Evolutionary conservation across 2,113 vertebrate species (phyloP), one percentile per base, ranked within the genome.

Genomic region (Phylloscopus trochilus): DNA sequence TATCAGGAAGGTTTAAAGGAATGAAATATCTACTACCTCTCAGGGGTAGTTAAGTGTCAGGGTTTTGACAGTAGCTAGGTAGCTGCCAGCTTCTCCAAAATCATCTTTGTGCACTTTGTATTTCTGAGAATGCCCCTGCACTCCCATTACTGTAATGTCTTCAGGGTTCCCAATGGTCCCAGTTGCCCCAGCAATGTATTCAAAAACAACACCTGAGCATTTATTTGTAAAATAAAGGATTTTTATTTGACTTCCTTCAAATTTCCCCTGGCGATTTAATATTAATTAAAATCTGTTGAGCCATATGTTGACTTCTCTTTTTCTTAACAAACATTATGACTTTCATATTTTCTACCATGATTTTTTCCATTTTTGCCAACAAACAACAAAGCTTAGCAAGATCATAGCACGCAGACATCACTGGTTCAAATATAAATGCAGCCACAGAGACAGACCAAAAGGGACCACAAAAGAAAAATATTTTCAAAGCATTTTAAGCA

Each of bases 251-350:
- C 75, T 95, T 91, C 78, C 31, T 83, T 60, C 66, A 66, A 69
- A 83, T 58, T 89, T 96, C 80, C 84, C 67, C 86, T 89, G 80
- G 68, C 77, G 93, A 77, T 84, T 83, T 77, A 64, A 83, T 87
- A 96, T 94, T 95, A 93, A 95, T 96, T 95, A 96, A 97, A 97
- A 96, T 94, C 93, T 94, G 91, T 91, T 88, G 53, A 89, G 69
- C 90, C 94, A 90, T 95, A 92, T 95, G 90, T 93, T 78, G 76
- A 93, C 52, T 92, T 53, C 86, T 79, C 72, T 75, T 94, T 86
- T 88, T 79, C 68, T 92, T 96, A 95, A 95, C 85, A 93, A 93
- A 94, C 96, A 94, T 91, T 83, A 74, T 51, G 84, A 95, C 72
- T 92, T 91, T 93, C 85, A 30, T 68, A 78, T 93, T 87, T 83